phyloP scores from a whole-genome alignment of 2,113 vertebrate species.

The Chinchilla lanigera region DNA sequence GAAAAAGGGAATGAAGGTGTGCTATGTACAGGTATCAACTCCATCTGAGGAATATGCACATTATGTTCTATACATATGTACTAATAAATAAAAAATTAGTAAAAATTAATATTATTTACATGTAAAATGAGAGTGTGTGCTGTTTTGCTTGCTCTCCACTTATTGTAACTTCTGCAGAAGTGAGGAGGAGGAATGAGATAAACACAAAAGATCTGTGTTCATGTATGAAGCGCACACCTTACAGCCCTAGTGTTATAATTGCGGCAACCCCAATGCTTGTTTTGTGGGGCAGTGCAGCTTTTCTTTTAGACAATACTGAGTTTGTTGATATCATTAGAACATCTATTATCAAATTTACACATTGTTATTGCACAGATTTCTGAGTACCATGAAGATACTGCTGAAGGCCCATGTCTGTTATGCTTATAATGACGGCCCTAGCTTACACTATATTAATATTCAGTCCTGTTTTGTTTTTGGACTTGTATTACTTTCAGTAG shows the following conservation, averaged over 20 bases:
- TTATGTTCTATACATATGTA: neutral
- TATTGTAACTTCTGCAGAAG: neutral
- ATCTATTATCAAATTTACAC: slow-evolving; percentile 53
- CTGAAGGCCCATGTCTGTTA: neutral
- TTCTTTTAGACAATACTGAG: neutral
- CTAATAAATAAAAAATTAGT: neutral
- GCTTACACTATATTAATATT: slow-evolving; percentile 45
- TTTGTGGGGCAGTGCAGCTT: neutral
- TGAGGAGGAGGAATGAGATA: neutral
- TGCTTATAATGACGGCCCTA: slow-evolving; percentile 29
- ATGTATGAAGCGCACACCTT: neutral
- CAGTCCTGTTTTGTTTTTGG: neutral
- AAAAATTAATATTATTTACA: neutral
- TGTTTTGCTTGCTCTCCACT: neutral
- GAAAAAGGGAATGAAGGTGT: neutral
- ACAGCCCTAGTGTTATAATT: neutral
- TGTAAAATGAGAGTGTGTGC: neutral
- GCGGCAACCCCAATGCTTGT: neutral
- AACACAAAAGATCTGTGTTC: neutral
- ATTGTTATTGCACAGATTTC: slow-evolving; percentile 79
- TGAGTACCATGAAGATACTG: slow-evolving; percentile 63
- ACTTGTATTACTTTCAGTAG: neutral
- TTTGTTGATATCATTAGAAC: neutral
- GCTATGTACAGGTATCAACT: neutral
- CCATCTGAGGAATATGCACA: neutral